Conservation (phyloP, 2,888 invertebrate species). For the Micoletzkya japonica region DNA sequence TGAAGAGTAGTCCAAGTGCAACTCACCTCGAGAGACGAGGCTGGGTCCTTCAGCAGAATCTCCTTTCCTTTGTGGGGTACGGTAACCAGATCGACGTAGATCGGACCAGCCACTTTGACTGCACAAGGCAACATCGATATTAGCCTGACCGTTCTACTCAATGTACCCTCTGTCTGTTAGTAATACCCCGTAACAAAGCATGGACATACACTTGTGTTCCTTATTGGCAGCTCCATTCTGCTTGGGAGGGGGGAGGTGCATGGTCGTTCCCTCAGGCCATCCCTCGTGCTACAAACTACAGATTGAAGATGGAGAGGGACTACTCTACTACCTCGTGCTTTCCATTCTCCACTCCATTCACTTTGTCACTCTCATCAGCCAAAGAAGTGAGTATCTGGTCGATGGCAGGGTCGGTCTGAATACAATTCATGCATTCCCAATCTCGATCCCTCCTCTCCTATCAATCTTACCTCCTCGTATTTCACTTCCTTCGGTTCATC, state of each 20-base stretch:
- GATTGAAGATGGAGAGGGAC: neutral
- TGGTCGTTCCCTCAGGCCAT: constrained; percentile 18
- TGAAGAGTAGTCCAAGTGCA: neutral
- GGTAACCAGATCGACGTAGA: constrained; percentile 18
- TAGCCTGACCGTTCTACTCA: neutral
- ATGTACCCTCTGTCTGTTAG: too few species aligned
- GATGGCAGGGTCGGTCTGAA: constrained; percentile 19
- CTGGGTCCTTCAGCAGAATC: constrained; percentile 9
- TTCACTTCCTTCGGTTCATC: constrained; percentile 26
- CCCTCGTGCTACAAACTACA: neutral
- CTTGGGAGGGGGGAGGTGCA: constrained; percentile 14
- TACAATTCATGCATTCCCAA: neutral
- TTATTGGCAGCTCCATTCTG: neutral
- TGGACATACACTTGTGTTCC: constrained; percentile 19
- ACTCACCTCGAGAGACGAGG: constrained; percentile 9
- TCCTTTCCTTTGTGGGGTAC: constrained; percentile 15
- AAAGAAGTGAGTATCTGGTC: constrained; percentile 11
- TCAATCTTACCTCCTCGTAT: constrained; percentile 24
- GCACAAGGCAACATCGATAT: neutral
- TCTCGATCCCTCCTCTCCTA: neutral
- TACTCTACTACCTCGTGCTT: neutral
- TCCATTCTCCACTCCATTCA: neutral
- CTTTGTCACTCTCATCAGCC: constrained; percentile 20
- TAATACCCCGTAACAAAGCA: neutral
- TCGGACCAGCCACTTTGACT: constrained; percentile 25